phyloP scores from a whole-genome alignment of 2,888 invertebrate species.

The Smittia sp. region DNA sequence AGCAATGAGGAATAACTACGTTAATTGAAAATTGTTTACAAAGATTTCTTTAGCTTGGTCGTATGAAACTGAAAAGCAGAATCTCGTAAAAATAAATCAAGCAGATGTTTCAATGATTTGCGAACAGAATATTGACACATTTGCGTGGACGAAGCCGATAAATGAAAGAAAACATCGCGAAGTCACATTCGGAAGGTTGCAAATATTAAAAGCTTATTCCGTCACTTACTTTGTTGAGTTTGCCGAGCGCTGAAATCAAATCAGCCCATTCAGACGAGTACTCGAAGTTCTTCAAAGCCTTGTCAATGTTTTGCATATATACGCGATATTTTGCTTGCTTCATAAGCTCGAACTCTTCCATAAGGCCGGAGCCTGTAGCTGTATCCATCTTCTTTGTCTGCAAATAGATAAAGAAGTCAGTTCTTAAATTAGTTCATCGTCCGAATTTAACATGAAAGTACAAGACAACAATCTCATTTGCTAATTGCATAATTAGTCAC shows the following conservation, averaged over 20 bases:
- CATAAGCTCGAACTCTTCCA: constrained; percentile 76
- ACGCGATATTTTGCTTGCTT: constrained; percentile 78
- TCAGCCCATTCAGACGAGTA: constrained; percentile 96
- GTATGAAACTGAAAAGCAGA: not conserved
- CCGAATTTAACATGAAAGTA: too few relatives aligned
- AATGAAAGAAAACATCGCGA: not conserved
- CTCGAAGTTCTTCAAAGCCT: constrained; percentile 85
- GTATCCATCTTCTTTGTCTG: constrained; percentile 36
- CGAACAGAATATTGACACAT: not conserved
- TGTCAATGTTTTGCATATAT: constrained; percentile 78
- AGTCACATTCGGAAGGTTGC: not conserved
- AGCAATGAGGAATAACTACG: too few relatives aligned
- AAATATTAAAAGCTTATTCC: not conserved
- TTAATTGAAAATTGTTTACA: not conserved
- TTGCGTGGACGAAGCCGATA: not conserved
- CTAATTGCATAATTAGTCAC: not conserved
- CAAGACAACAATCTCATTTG: not conserved
- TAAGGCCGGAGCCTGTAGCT: constrained; percentile 45
- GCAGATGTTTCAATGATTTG: not conserved
- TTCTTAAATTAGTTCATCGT: too few relatives aligned
- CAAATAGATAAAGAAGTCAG: not conserved
- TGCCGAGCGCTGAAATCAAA: constrained; percentile 83
- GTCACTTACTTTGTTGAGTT: constrained; percentile 76
- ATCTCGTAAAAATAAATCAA: not conserved
- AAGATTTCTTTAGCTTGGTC: not conserved